Conservation (phyloP, 2,888 invertebrate genomes). For the Ormyrus labotus region DNA sequence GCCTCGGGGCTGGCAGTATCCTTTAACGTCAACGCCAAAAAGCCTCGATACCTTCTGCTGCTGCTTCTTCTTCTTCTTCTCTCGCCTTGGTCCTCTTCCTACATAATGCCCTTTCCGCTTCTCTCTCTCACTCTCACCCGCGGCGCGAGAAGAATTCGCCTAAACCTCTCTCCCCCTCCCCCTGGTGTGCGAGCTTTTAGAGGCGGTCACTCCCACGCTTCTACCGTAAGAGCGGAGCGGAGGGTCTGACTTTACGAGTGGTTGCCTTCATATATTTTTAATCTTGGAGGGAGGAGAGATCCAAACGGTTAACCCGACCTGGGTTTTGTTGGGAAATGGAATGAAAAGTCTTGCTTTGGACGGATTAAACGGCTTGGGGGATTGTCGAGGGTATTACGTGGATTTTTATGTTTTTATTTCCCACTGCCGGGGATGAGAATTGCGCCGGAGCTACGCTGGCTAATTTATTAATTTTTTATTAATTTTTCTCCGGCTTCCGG, state of each 20-base stretch:
- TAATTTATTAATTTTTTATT: constrained; percentile 40
- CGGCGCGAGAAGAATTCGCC: constrained; percentile 47
- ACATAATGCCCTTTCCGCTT: constrained; percentile 29
- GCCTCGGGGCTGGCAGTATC: constrained; percentile 5
- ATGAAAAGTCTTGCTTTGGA: constrained; percentile 53
- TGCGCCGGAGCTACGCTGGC: neutral
- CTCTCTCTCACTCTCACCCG: constrained; percentile 20
- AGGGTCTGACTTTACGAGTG: constrained; percentile 54
- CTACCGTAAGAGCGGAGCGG: neutral
- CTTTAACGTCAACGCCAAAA: constrained; percentile 7
- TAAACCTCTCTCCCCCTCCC: constrained; percentile 23
- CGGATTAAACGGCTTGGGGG: constrained; percentile 54
- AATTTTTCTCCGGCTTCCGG: constrained; percentile 1
- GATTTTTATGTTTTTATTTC: constrained; percentile 39
- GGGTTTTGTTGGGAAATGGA: constrained; percentile 41
- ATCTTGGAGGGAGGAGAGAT: constrained; percentile 34
- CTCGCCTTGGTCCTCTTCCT: neutral
- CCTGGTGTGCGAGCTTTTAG: constrained; percentile 55
- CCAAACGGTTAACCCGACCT: constrained; percentile 36
- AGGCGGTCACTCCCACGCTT: constrained; percentile 59
- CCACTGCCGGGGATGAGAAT: neutral
- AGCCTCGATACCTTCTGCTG: neutral
- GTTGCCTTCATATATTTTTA: constrained; percentile 55
- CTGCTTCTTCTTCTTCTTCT: neutral
- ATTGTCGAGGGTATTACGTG: constrained; percentile 36